Evolutionary conservation across 2,888 invertebrate species (phyloP), one percentile per base, ranked within the genome.

Genomic region (Sesia bembeciformis): DNA sequence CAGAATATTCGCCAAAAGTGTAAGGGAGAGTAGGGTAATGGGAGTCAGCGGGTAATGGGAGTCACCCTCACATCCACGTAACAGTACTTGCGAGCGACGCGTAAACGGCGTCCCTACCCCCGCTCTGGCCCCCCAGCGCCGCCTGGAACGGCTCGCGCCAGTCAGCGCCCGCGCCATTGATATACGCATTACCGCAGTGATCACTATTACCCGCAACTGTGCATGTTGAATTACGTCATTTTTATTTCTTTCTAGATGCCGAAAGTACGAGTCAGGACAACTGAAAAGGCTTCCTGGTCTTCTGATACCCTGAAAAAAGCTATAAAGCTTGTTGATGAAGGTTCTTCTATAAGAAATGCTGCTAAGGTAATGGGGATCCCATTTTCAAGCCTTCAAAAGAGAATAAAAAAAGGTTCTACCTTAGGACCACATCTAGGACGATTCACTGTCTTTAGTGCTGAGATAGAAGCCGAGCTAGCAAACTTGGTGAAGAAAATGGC

Each of bases 401-500:
- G 49, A 38, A 4, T 5, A 7, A 8, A 49, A 4, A 38, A 49
- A 23, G 5, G 23, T 8, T 49, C 23, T 7, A 3, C 7, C 23
- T 3, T 5, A 49, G 23, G 23, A 7, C 4, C 38, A 23, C 4
- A 7, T 4, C 49, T 49, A 23, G 49, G 49, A 5, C 49, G 49
- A 49, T 8, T 8, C 7, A 38, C 38, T 49, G 49, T 49, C 7
- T 49, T 39, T 3, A 8, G 8, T 38, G 49, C 38, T 8, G 40
- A 52, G n/a, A 39, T 40, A 39, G 40, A 40, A 52, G 39, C 23
- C 23, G 8, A 52, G 52, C 23, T 39, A 5, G 52, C 52, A 6
- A 6, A 39, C 39, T 7, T 40, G 38, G 52, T 41, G 8, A 52
- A 52, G 41, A 52, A 52, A 52, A 62, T 52, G 52, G 52, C 49